Base-by-base conservation (phyloP, 2,797 vertebrate genomes). In the Thaleichthys pacificus region DNA sequence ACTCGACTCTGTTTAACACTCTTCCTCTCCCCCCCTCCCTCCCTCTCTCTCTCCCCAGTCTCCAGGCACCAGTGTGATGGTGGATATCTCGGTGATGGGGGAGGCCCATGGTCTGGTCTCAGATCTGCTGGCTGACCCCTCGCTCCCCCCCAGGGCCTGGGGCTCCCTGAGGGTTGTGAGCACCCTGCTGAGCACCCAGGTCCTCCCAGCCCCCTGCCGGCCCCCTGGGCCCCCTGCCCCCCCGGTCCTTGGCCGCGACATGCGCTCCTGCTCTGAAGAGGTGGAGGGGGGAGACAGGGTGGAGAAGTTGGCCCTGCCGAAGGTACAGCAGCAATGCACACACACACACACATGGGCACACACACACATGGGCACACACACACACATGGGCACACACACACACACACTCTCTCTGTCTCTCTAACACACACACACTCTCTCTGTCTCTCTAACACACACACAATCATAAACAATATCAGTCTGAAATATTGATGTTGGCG, bases 81-180 rank as follows among this genome's bases (percentile, higher is more conserved):
- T 99, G 91, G 97, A 99, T 75, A 97, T 99, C 0, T 94, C 96
- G 0, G 96, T 98, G 86, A 99, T 99, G 97, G 97, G 97, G 1
- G 97, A 99, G 82, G 97, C 97, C 3, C 97, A 98, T 0, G 97
- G 97, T 54, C 91, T 99, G 85, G 98, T 99, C 75, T 97, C 97
- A 0, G 97, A 99, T 82, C 94, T 99, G 61, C 90, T 99, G 80
- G 97, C 97, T 0, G 97, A 99, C 80, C 95, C 97, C 3, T 96
- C 95, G 0, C 89, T 99, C 82, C 96, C 97, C 6, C 94, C 96
- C 0, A 97, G 96, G 0, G 97, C 97, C 79, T 97, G 96, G 89
- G 97, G 94, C 0, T 98, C 97, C 0, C 86, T 99, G 83, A 93
- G 96, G 86, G 96, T 97, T 0, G 97, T 99, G 76, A 99, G 97